These are phyloP conservation scores for Leptothorax acervorum DNA, from an alignment of 2,888 invertebrate genomes.

Conservation along the genomic window DNA sequence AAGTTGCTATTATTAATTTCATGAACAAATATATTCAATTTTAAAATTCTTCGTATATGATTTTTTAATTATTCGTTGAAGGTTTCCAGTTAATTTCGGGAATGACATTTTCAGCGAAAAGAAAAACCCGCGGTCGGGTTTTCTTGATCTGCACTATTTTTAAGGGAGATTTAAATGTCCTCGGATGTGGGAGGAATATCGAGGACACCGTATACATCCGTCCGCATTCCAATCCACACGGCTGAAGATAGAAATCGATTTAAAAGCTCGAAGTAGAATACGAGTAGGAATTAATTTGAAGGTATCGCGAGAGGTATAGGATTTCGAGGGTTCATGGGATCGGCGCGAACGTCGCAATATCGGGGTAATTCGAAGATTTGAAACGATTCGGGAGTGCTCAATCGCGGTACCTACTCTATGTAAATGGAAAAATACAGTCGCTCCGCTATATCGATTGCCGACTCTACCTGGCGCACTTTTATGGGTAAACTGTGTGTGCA, in stretches of 20 bases:
- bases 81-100: not conserved
- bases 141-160: not conserved
- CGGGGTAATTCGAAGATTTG: slow-evolving; percentile 30
- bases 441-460: slow-evolving; percentile 44
- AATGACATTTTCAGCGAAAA: not conserved
- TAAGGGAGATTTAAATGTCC: not conserved
- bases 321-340: not conserved
- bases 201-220: not conserved
- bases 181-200: not conserved
- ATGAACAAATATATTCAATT: not conserved
- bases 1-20: not conserved
- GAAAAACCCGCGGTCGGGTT: not conserved
- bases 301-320: slow-evolving; percentile 4
- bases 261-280: slow-evolving; percentile 24
- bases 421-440: slow-evolving; percentile 23
- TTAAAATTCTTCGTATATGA: not conserved
- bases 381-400: slow-evolving; percentile 4
- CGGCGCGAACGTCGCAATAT: slow-evolving; percentile 5
- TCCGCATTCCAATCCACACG: slow-evolving; percentile 9
- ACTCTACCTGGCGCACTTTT: slow-evolving; percentile 28
- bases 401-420: not conserved
- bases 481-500: not conserved
- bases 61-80: not conserved
- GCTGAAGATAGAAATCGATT: slow-evolving; percentile 39
- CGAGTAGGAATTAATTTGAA: slow-evolving; percentile 32